Evolutionary conservation across 92 coral and sea anemone genomes (phyloP).

Genomic region (Desmophyllum pertusum): DNA sequence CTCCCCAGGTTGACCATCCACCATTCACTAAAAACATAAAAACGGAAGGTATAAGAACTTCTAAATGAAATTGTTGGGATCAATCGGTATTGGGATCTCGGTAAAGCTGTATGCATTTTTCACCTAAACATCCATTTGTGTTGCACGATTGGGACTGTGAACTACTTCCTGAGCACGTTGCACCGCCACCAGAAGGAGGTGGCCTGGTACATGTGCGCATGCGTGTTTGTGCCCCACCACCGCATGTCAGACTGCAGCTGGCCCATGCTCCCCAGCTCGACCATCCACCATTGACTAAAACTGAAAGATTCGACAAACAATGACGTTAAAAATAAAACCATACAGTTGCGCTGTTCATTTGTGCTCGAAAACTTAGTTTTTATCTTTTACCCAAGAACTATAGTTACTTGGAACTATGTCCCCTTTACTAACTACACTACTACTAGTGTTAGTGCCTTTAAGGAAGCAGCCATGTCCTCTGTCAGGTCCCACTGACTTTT

Average conservation of each 20-base stretch:
- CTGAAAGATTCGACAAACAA: background rate
- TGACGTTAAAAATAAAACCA: background rate
- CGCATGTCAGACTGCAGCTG: constrained; percentile 27
- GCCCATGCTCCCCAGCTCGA: constrained; percentile 26
- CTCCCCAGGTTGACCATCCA: constrained; percentile 28
- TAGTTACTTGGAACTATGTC: too few relatives aligned
- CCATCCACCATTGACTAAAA: constrained; percentile 30
- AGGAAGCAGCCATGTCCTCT: too few relatives aligned
- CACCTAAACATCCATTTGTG: constrained; percentile 29
- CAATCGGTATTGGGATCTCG: too few relatives aligned
- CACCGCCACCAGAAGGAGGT: constrained; percentile 48
- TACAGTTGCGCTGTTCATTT: too few relatives aligned
- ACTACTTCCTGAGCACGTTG: constrained; percentile 24
- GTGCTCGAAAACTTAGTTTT: too few relatives aligned
- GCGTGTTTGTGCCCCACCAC: constrained; percentile 32
- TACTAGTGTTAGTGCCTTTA: too few relatives aligned
- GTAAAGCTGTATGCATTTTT: too few relatives aligned
- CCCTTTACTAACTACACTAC: too few relatives aligned
- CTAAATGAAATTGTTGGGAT: too few relatives aligned
- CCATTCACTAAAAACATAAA: constrained; percentile 51
- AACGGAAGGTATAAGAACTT: too few relatives aligned
- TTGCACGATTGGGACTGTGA: constrained; percentile 46
- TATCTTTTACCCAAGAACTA: too few relatives aligned
- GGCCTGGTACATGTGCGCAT: constrained; percentile 60
- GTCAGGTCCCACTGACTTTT: too few relatives aligned